A percentile compares a stretch with the other conserved stretches of the same genome.
phyloP scores from a whole-genome alignment of 2,113 vertebrate species.

The Ginglymostoma cirratum region DNA sequence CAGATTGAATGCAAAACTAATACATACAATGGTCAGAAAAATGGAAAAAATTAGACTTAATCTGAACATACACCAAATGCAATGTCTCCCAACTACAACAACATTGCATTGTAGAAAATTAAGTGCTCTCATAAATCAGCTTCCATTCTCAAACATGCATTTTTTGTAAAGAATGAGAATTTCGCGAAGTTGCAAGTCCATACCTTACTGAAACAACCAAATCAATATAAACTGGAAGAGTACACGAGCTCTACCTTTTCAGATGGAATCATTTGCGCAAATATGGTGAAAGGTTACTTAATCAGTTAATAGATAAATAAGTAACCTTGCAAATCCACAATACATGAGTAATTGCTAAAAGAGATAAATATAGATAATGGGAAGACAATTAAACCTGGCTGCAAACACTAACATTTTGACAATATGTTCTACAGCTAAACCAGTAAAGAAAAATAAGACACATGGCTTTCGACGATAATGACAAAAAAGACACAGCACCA shows the following conservation, averaged over 20 bases:
- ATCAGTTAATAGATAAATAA: constrained; percentile 19
- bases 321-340: constrained; percentile 5
- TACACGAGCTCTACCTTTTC: not conserved
- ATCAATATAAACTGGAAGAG: not conserved
- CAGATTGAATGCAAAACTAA: not conserved
- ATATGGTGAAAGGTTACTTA: not conserved
- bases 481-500: constrained; percentile 67
- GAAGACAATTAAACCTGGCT: not conserved
- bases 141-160: not conserved
- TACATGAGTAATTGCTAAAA: constrained; percentile 10
- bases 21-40: not conserved
- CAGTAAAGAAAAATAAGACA: not conserved
- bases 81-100: too few species aligned
- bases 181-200: not conserved
- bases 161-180: not conserved
- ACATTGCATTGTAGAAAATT: not conserved
- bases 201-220: not conserved
- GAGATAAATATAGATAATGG: not conserved
- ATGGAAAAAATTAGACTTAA: not conserved
- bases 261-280: not conserved
- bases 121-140: not conserved
- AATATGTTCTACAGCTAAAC: constrained; percentile 15
- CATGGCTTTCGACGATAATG: constrained; percentile 40
- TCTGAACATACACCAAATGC: not conserved
- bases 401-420: not conserved